These are phyloP conservation scores for Miniopterus natalensis DNA, from an alignment of 2,113 vertebrate species.

Conservation along the genomic window DNA sequence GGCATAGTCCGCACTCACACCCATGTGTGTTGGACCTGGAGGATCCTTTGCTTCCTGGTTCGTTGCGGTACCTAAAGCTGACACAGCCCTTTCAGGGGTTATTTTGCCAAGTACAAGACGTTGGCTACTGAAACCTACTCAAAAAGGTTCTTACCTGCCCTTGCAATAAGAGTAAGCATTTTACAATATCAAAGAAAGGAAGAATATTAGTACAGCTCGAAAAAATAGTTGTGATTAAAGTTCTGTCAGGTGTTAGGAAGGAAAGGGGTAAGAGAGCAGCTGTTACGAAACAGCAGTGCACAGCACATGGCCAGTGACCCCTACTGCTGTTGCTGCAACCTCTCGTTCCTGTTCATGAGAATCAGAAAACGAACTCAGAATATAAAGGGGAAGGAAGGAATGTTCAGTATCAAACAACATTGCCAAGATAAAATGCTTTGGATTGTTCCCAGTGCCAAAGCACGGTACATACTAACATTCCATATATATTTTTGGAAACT, in stretches of 20 bases:
- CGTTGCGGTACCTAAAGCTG: neutral
- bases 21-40: neutral
- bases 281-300: constrained; percentile 5
- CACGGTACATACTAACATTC: constrained; percentile 64
- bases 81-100: neutral
- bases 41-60: neutral
- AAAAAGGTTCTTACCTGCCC: neutral
- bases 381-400: constrained; percentile 19
- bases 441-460: constrained; percentile 73
- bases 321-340: neutral
- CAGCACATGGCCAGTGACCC: neutral
- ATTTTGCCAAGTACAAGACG: constrained; percentile 55
- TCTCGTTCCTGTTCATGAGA: neutral
- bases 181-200: constrained; percentile 49
- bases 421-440: constrained; percentile 79
- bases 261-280: constrained; percentile 32
- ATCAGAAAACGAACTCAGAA: neutral
- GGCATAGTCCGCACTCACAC: constrained; percentile 4
- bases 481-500: constrained; percentile 68
- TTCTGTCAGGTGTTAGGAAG: constrained; percentile 55
- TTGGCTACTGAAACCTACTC: constrained; percentile 1
- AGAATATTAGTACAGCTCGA: constrained; percentile 23
- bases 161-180: constrained; percentile 54
- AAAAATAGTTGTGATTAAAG: constrained; percentile 55
- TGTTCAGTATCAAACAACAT: neutral